Percentiles rank a stretch among this genome's conserved stretches.
phyloP scores from a whole-genome alignment of 2,797 vertebrate genomes.

The Micromesistius poutassou region DNA sequence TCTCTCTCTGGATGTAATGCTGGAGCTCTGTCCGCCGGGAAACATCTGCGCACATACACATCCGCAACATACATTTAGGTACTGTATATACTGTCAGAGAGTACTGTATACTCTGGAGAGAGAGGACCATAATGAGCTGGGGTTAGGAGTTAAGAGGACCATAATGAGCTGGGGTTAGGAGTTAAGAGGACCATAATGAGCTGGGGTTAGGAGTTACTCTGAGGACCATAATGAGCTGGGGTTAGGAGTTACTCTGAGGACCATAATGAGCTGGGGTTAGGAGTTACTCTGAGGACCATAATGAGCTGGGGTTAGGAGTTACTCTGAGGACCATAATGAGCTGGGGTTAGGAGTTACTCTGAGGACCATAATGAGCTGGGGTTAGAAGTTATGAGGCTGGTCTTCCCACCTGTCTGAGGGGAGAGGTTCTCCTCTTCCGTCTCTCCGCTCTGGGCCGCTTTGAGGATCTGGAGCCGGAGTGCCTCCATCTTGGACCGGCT shows the following conservation, averaged over 20 bases:
- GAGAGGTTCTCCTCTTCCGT: slow-evolving; percentile 29
- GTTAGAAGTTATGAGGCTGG: background rate
- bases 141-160: background rate
- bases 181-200: background rate
- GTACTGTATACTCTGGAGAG: background rate
- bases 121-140: background rate
- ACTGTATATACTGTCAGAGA: background rate
- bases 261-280: background rate
- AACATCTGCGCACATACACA: slow-evolving; percentile 38
- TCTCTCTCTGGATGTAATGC: slow-evolving; percentile 79
- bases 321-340: background rate
- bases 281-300: background rate
- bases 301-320: background rate
- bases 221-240: background rate
- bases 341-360: background rate
- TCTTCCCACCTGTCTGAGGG: slow-evolving; percentile 54
- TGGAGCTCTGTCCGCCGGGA: slow-evolving; percentile 72
- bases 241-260: background rate
- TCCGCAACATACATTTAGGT: background rate
- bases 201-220: background rate
- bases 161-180: background rate
- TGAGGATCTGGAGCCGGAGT: slow-evolving; percentile 90
- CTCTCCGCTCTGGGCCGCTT: slow-evolving; percentile 75
- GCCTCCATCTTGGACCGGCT: slow-evolving; percentile 90
- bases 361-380: background rate